phyloP scores from a whole-genome alignment of 1,140 invertebrate species.

The Zaprionus africanus region DNA sequence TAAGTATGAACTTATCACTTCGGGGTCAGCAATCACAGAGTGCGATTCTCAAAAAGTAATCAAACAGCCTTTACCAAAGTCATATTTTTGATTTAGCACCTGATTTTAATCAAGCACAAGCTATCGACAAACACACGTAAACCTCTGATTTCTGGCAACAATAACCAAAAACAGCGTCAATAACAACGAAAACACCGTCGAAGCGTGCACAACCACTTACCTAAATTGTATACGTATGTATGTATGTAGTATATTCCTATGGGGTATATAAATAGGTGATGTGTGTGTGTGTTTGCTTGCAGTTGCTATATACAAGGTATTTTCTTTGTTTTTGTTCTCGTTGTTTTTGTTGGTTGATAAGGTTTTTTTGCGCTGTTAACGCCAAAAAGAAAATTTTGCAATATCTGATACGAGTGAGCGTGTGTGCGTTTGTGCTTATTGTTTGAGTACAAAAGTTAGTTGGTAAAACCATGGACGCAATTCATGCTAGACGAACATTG shows the following conservation, averaged over 20 bases:
- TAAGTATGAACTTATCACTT: constrained; percentile 17
- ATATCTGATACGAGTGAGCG: constrained; percentile 31
- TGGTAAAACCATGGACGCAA: constrained; percentile 44
- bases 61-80: constrained; percentile 53
- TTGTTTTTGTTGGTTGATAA: constrained; percentile 44
- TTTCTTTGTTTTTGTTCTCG: constrained; percentile 24
- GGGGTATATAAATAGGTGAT: constrained; percentile 9
- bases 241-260: constrained; percentile 1
- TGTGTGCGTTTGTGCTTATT: constrained; percentile 14
- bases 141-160: constrained; percentile 10
- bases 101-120: constrained; percentile 64
- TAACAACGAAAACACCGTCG: constrained; percentile 12
- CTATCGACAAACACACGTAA: constrained; percentile 38
- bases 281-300: constrained; percentile 8
- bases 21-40: constrained; percentile 42
- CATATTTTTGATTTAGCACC: constrained; percentile 58
- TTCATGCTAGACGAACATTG: constrained; percentile 34
- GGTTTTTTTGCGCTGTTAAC: constrained; percentile 42
- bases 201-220: constrained; percentile 44
- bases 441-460: constrained; percentile 39
- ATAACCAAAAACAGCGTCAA: constrained; percentile 13
- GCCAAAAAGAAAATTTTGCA: constrained; percentile 45
- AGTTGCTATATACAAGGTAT: constrained; percentile 32
- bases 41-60: constrained; percentile 40
- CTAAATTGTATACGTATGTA: constrained; percentile 21